Base-by-base conservation (phyloP, 2,888 invertebrate genomes). In the Drosophila anceps region DNA sequence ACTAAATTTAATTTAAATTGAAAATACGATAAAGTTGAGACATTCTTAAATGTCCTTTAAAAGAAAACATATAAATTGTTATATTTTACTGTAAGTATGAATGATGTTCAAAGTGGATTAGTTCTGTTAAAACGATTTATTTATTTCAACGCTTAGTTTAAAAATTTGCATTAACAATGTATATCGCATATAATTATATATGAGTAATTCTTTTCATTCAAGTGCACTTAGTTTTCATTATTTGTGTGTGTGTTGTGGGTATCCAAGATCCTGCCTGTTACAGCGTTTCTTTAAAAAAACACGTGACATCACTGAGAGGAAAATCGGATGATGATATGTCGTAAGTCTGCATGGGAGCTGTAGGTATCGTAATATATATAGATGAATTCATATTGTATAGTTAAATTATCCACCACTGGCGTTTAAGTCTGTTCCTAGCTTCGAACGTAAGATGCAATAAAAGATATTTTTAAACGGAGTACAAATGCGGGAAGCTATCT, bases 111-210 rank as follows among this genome's bases (percentile, higher is more conserved):
- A 27, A 13, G 8, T 10, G 15, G 8, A 3, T 33, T 10, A 9
- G 73, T 81, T 81, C 72, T 87, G 84, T 78, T 89, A 84, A 85
- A 89, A 85, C 86, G 65, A 73, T 85, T 89, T 89, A 87, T 89
- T 89, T 89, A 87, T 80, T 89, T 87, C 90, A 85, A 85, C 85
- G 88, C 85, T 85, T 89, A 89, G 82, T 72, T 77, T 89, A 74
- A 87, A 88, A 85, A 62, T 84, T 82, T 87, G 72, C 81, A 72
- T 73, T 86, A 84, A 84, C 88, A 84, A 79, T 86, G 88, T 79
- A 86, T 70, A 78, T 85, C 85, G 73, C 63, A 84, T 81, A 82
- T 70, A 75, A 55, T 61, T 73, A 69, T 79, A 53, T 81, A 82
- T 71, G 62, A 15, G 67, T 79, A 75, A 67, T 58, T 43, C 29